Evolutionary conservation across 2,113 vertebrate genomes (phyloP).

Genomic region (Oncorhynchus gorbuscha): DNA sequence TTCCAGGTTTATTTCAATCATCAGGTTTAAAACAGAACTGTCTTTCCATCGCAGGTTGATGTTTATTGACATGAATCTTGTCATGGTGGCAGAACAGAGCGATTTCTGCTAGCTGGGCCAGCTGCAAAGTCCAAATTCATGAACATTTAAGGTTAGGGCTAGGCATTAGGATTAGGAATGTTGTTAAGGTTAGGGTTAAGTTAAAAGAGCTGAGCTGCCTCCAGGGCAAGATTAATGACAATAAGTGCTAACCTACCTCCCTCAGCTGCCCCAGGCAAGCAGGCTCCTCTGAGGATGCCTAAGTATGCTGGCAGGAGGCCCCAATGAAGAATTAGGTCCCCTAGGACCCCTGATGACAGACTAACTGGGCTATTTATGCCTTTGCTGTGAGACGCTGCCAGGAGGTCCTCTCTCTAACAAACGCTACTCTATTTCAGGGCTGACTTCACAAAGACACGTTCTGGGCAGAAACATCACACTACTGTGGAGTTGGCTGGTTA

Average conservation of each 20-base stretch:
- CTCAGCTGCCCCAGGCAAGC: constrained; percentile 50
- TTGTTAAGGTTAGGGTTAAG: too few relatives aligned
- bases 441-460: constrained; percentile 18
- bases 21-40: constrained; percentile 52
- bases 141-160: too few relatives aligned
- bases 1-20: constrained; percentile 62
- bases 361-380: constrained; percentile 47
- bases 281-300: constrained; percentile 35
- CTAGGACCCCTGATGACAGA: constrained; percentile 43
- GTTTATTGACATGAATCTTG: too few relatives aligned
- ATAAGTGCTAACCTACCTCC: constrained; percentile 23
- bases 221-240: too few relatives aligned
- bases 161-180: too few relatives aligned
- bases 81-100: too few relatives aligned
- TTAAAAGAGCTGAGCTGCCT: too few relatives aligned
- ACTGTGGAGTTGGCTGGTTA: not conserved
- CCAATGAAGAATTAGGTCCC: constrained; percentile 45
- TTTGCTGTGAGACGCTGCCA: not conserved
- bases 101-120: too few relatives aligned
- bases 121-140: too few relatives aligned
- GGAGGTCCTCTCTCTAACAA: constrained; percentile 18
- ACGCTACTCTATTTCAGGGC: constrained; percentile 48
- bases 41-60: constrained; percentile 31
- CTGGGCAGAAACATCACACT: not conserved
- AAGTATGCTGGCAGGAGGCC: constrained; percentile 43